These are phyloP conservation scores for Falco concolor DNA, from an alignment of 2,797 vertebrate species.

Conservation along the genomic window DNA sequence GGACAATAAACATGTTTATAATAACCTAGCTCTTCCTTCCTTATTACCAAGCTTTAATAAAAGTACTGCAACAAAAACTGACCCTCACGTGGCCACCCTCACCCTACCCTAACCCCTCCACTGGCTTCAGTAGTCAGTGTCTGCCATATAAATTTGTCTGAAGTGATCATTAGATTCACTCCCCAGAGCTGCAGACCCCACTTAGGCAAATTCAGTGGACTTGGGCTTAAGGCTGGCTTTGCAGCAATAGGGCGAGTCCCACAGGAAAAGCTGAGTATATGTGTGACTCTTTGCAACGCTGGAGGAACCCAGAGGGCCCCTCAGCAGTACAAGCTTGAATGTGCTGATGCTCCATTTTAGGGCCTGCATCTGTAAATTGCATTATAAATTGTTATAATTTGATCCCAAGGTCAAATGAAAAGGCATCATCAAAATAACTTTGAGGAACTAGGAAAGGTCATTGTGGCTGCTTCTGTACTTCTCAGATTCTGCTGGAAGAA, in stretches of 20 bases:
- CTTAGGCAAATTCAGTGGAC: not conserved
- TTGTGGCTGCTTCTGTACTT: not conserved
- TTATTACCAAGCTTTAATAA: not conserved
- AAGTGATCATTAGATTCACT: not conserved
- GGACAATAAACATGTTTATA: not conserved
- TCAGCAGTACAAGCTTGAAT: not conserved
- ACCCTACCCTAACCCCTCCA: no score
- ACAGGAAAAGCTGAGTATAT: not conserved
- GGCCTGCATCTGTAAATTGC: not conserved
- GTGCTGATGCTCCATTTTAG: not conserved
- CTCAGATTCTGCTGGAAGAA: not conserved
- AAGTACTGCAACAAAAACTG: not conserved
- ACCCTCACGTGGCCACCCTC: not conserved
- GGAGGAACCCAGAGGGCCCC: not conserved
- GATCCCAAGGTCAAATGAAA: not conserved
- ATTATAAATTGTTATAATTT: not conserved
- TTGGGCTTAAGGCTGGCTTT: not conserved
- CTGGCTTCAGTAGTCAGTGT: not conserved
- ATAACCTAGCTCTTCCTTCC: not conserved
- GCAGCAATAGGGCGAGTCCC: not conserved
- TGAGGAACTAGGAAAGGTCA: not conserved
- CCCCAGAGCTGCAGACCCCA: fast-evolving
- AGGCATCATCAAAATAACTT: not conserved
- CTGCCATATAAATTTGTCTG: not conserved
- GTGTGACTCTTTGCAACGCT: fast-evolving